Conservation (phyloP, 2,113 vertebrate genomes). For the Brachyhypopomus occidentalis region DNA sequence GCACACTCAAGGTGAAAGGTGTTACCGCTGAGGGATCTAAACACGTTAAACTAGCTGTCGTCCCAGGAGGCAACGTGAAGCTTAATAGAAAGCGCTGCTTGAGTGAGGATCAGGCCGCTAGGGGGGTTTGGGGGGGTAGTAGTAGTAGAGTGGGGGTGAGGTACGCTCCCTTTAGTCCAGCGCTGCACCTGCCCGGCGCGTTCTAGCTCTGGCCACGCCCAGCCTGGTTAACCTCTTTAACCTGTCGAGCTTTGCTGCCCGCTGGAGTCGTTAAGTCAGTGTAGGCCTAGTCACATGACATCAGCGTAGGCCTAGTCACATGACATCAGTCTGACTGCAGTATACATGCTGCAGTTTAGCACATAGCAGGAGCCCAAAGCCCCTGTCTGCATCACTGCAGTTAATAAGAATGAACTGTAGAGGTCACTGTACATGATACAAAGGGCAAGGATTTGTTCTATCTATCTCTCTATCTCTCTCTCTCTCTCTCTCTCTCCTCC, state of each 20-base stretch:
- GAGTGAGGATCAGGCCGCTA: neutral
- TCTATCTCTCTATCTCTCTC: too few relatives aligned
- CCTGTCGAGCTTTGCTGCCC: neutral
- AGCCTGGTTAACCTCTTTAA: neutral
- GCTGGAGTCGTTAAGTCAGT: neutral
- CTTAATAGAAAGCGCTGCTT: conserved; percentile 27
- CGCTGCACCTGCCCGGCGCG: neutral
- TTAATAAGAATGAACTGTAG: neutral
- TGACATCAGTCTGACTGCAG: neutral
- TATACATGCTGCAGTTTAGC: neutral
- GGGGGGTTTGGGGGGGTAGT: neutral
- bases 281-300: neutral
- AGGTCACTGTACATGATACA: neutral
- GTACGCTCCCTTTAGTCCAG: conserved; percentile 10
- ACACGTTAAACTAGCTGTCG: neutral
- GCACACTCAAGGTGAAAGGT: conserved; percentile 9
- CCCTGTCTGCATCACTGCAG: neutral
- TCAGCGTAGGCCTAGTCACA: neutral
- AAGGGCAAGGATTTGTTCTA: neutral
- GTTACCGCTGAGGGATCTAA: neutral
- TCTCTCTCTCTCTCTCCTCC: too few relatives aligned
- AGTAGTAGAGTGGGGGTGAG: neutral
- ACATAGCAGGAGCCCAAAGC: neutral
- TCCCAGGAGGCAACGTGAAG: neutral
- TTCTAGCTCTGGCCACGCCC: too few relatives aligned